Evolutionary conservation across 2,888 invertebrate species (phyloP), one percentile per base, ranked within the genome.

Genomic region (Hydriomena furcata): DNA sequence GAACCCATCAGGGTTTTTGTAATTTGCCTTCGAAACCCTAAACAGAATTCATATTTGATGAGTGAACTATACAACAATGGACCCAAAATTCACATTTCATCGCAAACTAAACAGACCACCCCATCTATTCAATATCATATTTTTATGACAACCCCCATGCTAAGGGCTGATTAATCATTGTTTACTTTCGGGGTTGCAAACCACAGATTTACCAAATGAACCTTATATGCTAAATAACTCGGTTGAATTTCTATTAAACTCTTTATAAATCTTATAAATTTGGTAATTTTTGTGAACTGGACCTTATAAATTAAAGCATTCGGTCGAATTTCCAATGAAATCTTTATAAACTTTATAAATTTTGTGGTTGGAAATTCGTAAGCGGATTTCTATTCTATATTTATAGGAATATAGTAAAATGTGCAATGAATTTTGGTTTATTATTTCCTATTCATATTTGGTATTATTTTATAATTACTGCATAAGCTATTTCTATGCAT

Each of bases 101-200:
- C 43, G 35, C 24, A 28, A 42, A 42, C 21, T 46, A 53, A 50
- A 59, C 49, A 59, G 41, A 35, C 12, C 43, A 10, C 38, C 58
- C 67, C 68, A 58, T 42, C 61, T 68, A 70, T 73, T 64, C 59
- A 68, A 70, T 66, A 66, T 74, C 71, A 74, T 71, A 72, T 74
- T 73, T 73, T 72, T 74, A 72, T 72, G 71, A 73, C 62, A 54
- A 43, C 55, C 57, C 59, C 41, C 17, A 36, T 8, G 8, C 25
- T 41, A 27, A 53, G 61, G 65, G 56, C 46, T 55, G 60, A 67
- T 68, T 69, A 63, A 67, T 66, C 63, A 64, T 63, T 67, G 66
- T 69, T 61, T 57, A 44, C 45, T 48, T 53, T 34, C 37, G 38
- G 52, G 47, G 52, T 47, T 27, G 11, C 47, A 12, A 27, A 10